A percentile compares a stretch with the other conserved stretches of the same genome.
phyloP scores from a whole-genome alignment of 2,888 invertebrate genomes.

The Branchipolynoe longqiensis region DNA sequence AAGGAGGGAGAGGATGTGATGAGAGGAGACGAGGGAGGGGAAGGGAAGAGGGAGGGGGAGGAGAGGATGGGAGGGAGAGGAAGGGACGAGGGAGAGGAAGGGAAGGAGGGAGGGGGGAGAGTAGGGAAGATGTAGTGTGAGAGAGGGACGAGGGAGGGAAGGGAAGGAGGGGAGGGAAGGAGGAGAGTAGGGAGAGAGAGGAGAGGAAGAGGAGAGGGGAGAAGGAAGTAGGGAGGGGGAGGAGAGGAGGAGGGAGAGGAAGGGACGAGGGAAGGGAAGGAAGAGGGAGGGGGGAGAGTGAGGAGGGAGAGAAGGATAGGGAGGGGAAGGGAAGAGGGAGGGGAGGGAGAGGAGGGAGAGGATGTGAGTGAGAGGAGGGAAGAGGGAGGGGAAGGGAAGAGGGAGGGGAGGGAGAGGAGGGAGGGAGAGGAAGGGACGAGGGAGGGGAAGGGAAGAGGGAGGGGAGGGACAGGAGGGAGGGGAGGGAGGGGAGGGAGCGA shows the following conservation, averaged over 20 bases:
- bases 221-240: neutral
- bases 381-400: neutral
- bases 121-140: neutral
- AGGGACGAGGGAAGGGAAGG: neutral
- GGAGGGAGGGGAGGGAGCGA: neutral
- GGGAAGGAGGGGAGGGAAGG: neutral
- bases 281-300: neutral
- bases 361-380: neutral
- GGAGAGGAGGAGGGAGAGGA: neutral
- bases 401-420: neutral
- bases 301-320: neutral
- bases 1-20: neutral
- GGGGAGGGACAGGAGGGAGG: neutral
- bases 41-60: neutral
- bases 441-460: neutral
- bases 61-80: neutral
- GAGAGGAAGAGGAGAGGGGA: neutral
- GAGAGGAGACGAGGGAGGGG: neutral
- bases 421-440: neutral
- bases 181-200: neutral
- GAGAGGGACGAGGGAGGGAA: neutral
- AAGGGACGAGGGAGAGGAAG: neutral
- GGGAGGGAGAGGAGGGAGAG: neutral
- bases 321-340: neutral
- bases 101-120: neutral